These are phyloP conservation scores for Ephydatia muelleri DNA, from an alignment of 37 sponge, comb jelly and placozoan species.

Conservation along the genomic window DNA sequence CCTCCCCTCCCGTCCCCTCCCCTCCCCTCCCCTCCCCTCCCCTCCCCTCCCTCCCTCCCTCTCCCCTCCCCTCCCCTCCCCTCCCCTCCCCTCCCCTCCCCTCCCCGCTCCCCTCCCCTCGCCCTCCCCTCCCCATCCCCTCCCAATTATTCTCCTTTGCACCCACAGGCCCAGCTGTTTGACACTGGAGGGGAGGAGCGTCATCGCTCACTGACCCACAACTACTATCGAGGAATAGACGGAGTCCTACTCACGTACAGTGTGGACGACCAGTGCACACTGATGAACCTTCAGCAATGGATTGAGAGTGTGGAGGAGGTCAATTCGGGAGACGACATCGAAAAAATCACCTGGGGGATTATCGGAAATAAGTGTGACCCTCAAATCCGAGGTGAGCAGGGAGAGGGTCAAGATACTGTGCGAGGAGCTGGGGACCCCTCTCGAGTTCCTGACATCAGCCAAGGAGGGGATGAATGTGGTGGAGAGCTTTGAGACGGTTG, in stretches of 20 bases:
- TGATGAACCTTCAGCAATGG: slow-evolving; percentile 34
- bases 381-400: not conserved
- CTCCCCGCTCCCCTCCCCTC: not conserved
- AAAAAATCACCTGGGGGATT: slow-evolving; percentile 41
- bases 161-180: slow-evolving; percentile 18
- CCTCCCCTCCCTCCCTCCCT: not conserved
- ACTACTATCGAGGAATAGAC: slow-evolving; percentile 71
- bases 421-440: no score
- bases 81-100: not conserved
- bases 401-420: no score
- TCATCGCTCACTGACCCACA: slow-evolving; percentile 78
- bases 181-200: slow-evolving; percentile 83
- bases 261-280: slow-evolving; percentile 54
- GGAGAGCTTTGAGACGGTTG: slow-evolving; percentile 20
- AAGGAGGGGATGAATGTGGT: slow-evolving; percentile 31
- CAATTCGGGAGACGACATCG: slow-evolving; percentile 8
- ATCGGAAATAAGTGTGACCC: slow-evolving; percentile 70
- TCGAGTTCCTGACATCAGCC: no score
- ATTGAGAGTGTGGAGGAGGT: slow-evolving; percentile 37
- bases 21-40: no score
- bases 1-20: no score
- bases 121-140: not conserved
- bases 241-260: slow-evolving; percentile 74
- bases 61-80: not conserved
- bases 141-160: not conserved